These are phyloP conservation scores for Halichoeres trimaculatus DNA, from an alignment of 2,113 vertebrate species.

Conservation along the genomic window DNA sequence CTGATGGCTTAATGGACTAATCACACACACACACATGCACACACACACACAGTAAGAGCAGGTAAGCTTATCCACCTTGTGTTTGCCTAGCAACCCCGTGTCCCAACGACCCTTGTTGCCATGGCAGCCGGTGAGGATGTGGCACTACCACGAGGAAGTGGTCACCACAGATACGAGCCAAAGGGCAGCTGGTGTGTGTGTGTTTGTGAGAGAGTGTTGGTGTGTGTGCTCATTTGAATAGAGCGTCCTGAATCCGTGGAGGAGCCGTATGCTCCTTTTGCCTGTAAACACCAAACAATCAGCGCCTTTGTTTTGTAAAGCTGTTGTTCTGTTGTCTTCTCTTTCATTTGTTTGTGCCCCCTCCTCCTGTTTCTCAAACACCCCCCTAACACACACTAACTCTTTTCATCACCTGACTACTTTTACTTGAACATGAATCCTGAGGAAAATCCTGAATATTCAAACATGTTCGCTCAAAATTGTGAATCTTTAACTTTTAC, in stretches of 20 bases:
- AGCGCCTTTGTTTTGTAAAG: constrained; percentile 93
- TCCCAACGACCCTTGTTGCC: constrained; percentile 43
- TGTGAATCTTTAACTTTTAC: no score
- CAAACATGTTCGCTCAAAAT: no score
- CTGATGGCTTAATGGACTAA: constrained; percentile 20
- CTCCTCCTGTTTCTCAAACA: constrained; percentile 48
- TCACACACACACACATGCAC: constrained; percentile 5
- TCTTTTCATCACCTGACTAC: neutral
- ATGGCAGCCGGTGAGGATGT: constrained; percentile 77
- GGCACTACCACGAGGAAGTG: constrained; percentile 84
- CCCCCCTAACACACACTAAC: constrained; percentile 3
- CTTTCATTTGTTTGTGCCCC: constrained; percentile 67
- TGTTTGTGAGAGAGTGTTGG: constrained; percentile 43
- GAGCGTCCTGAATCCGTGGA: constrained; percentile 97
- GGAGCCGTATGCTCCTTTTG: constrained; percentile 96
- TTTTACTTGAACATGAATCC: neutral
- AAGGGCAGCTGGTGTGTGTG: constrained; percentile 79
- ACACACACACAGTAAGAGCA: constrained; percentile 13
- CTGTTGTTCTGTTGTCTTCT: constrained; percentile 84
- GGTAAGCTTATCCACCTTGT: constrained; percentile 66
- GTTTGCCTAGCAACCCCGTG: constrained; percentile 1
- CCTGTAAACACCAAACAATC: constrained; percentile 98
- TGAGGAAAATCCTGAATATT: no score
- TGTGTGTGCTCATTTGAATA: constrained; percentile 95
- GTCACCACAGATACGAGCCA: constrained; percentile 87